A percentile compares a stretch with the other conserved stretches of the same genome.
Evolutionary conservation across 2,113 vertebrate species (phyloP).

Genomic region (Sinocyclocheilus anshuiensis): DNA sequence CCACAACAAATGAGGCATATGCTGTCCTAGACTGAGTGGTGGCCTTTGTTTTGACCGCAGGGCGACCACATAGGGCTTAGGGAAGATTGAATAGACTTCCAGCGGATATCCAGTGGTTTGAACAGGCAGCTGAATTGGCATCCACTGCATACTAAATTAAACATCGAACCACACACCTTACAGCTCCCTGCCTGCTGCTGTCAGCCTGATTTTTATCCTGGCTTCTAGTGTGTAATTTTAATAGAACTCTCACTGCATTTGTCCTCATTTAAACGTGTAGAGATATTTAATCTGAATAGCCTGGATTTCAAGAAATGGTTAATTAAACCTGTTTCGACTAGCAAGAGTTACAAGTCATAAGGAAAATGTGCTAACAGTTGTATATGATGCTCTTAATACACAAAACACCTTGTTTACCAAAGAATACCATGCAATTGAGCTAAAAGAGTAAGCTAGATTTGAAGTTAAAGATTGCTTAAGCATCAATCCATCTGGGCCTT

Average conservation of each 20-base stretch:
- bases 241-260: too few species aligned
- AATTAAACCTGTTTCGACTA: too few species aligned
- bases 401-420: neutral
- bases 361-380: too few species aligned
- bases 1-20: constrained; percentile 26
- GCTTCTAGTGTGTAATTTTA: neutral
- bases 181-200: constrained; percentile 14
- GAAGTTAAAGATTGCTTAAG: neutral
- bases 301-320: neutral
- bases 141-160: constrained; percentile 52
- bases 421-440: neutral
- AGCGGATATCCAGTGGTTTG: constrained; percentile 68
- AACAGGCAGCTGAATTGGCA: constrained; percentile 56
- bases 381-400: neutral
- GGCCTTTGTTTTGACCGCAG: constrained; percentile 33
- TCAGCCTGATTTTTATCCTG: constrained; percentile 13
- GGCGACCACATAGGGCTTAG: constrained; percentile 51
- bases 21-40: constrained; percentile 19
- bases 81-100: constrained; percentile 62
- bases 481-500: neutral
- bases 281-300: neutral
- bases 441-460: neutral
- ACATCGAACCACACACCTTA: constrained; percentile 50
- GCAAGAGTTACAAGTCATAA: too few species aligned
- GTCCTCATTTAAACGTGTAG: too few species aligned